phyloP scores from a whole-genome alignment of 2,888 invertebrate species.

The Latheticus oryzae region DNA sequence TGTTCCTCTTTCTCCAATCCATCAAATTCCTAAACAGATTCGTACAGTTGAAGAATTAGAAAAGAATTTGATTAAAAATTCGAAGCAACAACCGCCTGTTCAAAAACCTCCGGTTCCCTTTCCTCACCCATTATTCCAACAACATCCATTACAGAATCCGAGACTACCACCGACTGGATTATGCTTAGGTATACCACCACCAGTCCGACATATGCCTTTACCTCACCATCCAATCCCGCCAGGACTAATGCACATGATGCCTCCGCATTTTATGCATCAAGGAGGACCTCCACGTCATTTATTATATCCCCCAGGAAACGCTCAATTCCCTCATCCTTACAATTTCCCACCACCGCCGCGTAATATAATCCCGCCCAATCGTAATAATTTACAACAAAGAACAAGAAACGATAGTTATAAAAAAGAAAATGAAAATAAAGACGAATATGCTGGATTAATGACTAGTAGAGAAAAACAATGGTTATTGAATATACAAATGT shows the following conservation, averaged over 20 bases:
- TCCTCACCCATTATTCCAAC: conserved; percentile 31
- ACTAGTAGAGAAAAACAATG: conserved; percentile 94
- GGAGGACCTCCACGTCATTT: conserved; percentile 44
- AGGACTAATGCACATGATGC: conserved; percentile 53
- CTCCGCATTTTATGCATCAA: conserved; percentile 47
- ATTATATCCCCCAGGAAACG: conserved; percentile 46
- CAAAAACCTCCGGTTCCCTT: conserved; percentile 50
- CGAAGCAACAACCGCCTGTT: conserved; percentile 55
- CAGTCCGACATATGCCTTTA: conserved; percentile 52
- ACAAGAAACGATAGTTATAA: conserved; percentile 43
- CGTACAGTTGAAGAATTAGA: conserved; percentile 82
- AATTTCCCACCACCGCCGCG: conserved; percentile 59
- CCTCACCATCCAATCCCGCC: conserved; percentile 51
- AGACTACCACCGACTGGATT: conserved; percentile 63
- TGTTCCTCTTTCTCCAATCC: conserved; percentile 31
- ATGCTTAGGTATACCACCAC: conserved; percentile 64
- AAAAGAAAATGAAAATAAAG: conserved; percentile 60
- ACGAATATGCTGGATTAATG: conserved; percentile 94
- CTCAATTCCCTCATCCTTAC: conserved; percentile 53
- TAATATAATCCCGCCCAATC: conserved; percentile 55
- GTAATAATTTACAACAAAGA: conserved; percentile 44
- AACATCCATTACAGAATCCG: conserved; percentile 48
- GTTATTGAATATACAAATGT: conserved; percentile 93
- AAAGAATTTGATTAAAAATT: conserved; percentile 71
- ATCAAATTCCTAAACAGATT: conserved; percentile 68